Percentiles rank a stretch among this genome's conserved stretches.
Conservation (phyloP, 92 coral and sea anemone genomes). For the Siderastrea siderea region DNA sequence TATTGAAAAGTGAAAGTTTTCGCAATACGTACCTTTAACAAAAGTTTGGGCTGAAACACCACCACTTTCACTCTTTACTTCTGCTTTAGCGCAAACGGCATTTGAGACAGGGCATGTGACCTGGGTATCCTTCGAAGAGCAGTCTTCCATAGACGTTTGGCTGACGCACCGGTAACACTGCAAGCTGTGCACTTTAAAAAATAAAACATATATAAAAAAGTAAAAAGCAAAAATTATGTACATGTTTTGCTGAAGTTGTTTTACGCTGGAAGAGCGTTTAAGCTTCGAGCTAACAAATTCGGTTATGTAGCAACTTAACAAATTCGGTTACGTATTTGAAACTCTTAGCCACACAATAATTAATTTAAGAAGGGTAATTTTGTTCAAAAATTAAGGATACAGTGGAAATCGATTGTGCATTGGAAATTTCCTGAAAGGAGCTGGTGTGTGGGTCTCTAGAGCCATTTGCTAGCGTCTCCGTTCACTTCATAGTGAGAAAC, state of each 20-base stretch:
- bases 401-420: background rate
- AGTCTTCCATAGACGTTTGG: background rate
- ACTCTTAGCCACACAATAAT: background rate
- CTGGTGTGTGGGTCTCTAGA: no score
- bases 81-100: background rate
- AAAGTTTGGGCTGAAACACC: background rate
- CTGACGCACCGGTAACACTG: slow-evolving; percentile 11
- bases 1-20: background rate
- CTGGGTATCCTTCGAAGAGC: background rate
- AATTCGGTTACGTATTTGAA: no score
- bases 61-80: background rate
- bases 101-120: background rate
- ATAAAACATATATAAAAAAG: no score
- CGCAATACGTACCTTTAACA: background rate
- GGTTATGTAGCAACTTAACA: no score
- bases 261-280: no score
- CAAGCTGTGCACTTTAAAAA: slow-evolving; percentile 7
- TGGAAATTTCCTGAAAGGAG: no score
- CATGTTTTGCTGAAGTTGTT: no score
- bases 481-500: no score
- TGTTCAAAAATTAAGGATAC: no score
- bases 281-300: no score
- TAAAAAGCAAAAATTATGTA: background rate
- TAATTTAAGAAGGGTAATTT: background rate
- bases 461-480: no score